Base-by-base conservation (phyloP, 2,113 vertebrate genomes). In the Syrmaticus mikado region DNA sequence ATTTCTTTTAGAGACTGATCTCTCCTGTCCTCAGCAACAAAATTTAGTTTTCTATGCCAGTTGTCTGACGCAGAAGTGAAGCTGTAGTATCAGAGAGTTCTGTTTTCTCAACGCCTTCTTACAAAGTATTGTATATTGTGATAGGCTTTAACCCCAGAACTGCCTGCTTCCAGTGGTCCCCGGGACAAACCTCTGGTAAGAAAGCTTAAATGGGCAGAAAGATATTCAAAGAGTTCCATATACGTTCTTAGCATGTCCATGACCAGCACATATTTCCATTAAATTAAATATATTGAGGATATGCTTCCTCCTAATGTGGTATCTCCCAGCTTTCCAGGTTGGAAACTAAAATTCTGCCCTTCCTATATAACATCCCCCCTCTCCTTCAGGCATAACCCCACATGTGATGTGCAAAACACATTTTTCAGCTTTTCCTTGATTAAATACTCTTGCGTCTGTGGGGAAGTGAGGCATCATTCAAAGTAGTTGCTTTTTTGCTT, bases 1-100 rank as follows among this genome's bases (percentile, higher is more conserved):
- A 89, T 85, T 96, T 93, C 72, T 92, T 90, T 41, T 43, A 58
- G 77, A 82, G 13, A 62, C 38, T 58, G 66, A 82, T 71, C 52
- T 87, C 66, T 86, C 24, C 76, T 77, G 18, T 24, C n/a, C 50
- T 53, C 8, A 25, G 85, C 87, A 16, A 11, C 43, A 75, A 92
- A 83, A 73, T 66, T 76, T 81, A 77, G 24, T 46, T 88, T 83
- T 85, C 43, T 87, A 2, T 91, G 95, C 85, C 85, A 92, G 55
- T 64, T 82, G 58, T 22, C 52, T 53, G 50, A 22, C 1, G 1
- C 27, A 73, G 41, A 82, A 77, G 87, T 12, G 4, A 40, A 57
- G 65, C 16, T 71, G 34, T 10, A 2, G 6, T 61, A 48, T n/a
- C 40, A 65, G 22, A 92, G 27, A 28, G 46, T 57, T 67, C 2